These are phyloP conservation scores for Euclidia mi DNA, from an alignment of 2,888 invertebrate species.

Conservation along the genomic window DNA sequence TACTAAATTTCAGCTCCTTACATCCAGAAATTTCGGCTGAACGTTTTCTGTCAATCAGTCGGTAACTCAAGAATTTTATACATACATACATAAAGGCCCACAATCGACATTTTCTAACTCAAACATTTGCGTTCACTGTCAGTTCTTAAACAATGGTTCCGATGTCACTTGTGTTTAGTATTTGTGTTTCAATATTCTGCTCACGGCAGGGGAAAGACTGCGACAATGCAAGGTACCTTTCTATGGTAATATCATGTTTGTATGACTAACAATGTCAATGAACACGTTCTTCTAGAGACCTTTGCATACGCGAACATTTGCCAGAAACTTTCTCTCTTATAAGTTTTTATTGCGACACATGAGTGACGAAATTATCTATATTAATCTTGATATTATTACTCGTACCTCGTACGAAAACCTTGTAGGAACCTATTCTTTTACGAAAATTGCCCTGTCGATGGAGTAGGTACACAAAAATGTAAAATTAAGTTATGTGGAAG, in stretches of 20 bases:
- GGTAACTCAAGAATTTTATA: too few species aligned
- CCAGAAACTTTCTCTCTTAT: slow-evolving; percentile 11
- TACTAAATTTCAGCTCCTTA: too few species aligned
- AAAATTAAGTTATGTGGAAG: too few species aligned
- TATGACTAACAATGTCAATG: slow-evolving; percentile 7
- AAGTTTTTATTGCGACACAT: background rate
- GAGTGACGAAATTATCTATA: too few species aligned
- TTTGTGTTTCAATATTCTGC: slow-evolving; percentile 30
- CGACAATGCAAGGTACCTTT: slow-evolving; percentile 21
- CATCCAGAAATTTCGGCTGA: too few species aligned
- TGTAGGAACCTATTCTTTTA: too few species aligned
- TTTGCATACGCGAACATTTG: background rate
- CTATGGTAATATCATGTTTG: slow-evolving; percentile 17
- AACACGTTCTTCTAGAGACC: slow-evolving; percentile 4
- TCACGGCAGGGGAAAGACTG: slow-evolving; percentile 15
- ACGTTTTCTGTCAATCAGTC: too few species aligned
- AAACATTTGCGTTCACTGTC: slow-evolving; percentile 2
- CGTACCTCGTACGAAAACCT: too few species aligned
- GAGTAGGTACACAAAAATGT: too few species aligned
- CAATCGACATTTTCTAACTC: background rate
- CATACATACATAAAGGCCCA: background rate
- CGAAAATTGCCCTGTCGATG: too few species aligned
- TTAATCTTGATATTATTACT: too few species aligned
- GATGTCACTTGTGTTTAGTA: background rate
- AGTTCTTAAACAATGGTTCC: slow-evolving; percentile 4